Conservation (phyloP, 2,888 invertebrate genomes). For the Carabus problematicus region DNA sequence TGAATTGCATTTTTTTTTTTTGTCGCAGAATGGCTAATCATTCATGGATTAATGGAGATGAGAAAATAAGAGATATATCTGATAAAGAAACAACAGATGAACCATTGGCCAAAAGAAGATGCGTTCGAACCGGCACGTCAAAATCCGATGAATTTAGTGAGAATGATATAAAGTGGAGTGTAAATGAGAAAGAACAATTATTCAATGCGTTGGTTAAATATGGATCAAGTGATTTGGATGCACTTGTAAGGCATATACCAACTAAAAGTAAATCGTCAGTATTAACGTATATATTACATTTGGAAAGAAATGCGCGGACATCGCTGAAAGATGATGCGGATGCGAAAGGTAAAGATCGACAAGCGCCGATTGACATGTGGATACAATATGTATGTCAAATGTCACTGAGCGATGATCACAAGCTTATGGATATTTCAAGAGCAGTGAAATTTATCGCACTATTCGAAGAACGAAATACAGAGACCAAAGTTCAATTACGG, state of each 20-base stretch:
- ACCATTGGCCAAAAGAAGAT: background rate
- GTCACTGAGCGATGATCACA: slow-evolving; percentile 42
- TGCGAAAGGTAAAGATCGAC: slow-evolving; percentile 35
- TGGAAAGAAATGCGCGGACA: slow-evolving; percentile 48
- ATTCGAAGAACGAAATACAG: slow-evolving; percentile 49
- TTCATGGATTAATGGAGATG: no score
- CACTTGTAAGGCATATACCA: slow-evolving; percentile 51
- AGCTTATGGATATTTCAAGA: slow-evolving; percentile 49
- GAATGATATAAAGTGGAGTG: background rate
- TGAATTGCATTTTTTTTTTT: slow-evolving; percentile 18
- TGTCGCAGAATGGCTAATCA: slow-evolving; percentile 21
- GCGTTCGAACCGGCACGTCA: no score
- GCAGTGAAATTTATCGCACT: slow-evolving; percentile 55
- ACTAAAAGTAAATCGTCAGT: slow-evolving; percentile 51
- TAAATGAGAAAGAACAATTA: slow-evolving; percentile 13
- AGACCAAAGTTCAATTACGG: background rate
- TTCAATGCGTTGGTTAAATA: slow-evolving; percentile 43
- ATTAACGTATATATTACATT: slow-evolving; percentile 49
- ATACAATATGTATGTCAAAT: slow-evolving; percentile 49
- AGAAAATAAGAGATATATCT: no score
- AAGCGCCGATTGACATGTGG: slow-evolving; percentile 53
- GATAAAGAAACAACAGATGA: background rate
- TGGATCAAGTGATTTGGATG: slow-evolving; percentile 51
- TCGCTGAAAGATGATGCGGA: slow-evolving; percentile 36
- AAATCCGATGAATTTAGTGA: no score